Conservation (phyloP, 2,797 vertebrate genomes). For the Novumbra hubbsi region DNA sequence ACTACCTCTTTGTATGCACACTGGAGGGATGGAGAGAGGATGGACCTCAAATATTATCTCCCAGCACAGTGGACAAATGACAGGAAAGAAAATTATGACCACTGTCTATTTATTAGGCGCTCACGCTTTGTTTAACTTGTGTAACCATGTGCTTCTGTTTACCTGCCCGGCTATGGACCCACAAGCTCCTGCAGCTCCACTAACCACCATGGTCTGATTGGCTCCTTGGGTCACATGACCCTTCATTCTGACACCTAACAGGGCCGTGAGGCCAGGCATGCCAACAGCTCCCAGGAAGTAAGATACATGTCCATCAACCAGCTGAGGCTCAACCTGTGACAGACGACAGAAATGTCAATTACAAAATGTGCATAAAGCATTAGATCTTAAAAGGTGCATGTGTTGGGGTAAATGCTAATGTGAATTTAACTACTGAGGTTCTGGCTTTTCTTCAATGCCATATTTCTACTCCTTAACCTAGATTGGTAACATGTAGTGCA, state of each 20-base stretch:
- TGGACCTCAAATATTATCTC: background rate
- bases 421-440: too few relatives aligned
- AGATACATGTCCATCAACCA: constrained; percentile 85
- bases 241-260: constrained; percentile 87
- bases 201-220: constrained; percentile 93
- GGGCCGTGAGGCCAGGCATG: constrained; percentile 86
- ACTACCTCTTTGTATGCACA: background rate
- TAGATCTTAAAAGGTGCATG: too few relatives aligned
- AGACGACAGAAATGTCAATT: too few relatives aligned
- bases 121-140: background rate
- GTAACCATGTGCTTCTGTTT: constrained; percentile 9
- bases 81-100: background rate
- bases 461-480: too few relatives aligned
- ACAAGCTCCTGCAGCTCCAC: constrained; percentile 91
- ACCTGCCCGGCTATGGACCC: constrained; percentile 95
- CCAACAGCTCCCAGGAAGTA: constrained; percentile 90
- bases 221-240: constrained; percentile 81
- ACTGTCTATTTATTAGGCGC: background rate
- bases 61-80: background rate
- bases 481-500: too few relatives aligned
- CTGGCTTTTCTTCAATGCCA: too few relatives aligned
- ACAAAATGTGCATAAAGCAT: too few relatives aligned
- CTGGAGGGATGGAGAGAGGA: background rate
- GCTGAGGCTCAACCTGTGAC: constrained; percentile 79
- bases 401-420: too few relatives aligned